These are phyloP conservation scores for Sthenelais limicola DNA, from an alignment of 2,888 invertebrate species.

Conservation along the genomic window DNA sequence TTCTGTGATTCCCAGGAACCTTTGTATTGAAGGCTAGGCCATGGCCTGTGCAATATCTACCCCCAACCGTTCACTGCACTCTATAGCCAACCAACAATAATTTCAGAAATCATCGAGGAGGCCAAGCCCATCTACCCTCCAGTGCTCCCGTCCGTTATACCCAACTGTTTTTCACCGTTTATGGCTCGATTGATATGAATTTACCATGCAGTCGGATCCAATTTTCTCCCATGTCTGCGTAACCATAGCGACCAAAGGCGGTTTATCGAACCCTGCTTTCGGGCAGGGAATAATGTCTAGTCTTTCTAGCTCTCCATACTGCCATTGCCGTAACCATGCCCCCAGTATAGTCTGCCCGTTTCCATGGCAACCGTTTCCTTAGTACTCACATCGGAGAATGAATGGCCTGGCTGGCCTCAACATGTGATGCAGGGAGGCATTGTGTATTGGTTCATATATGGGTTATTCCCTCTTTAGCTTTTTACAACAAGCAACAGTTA, in stretches of 20 bases:
- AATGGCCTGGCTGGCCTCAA: not conserved
- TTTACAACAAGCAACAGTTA: too few relatives aligned
- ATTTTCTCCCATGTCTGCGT: constrained; percentile 30
- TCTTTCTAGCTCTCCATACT: not conserved
- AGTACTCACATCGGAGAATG: constrained; percentile 27
- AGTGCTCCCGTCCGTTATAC: constrained; percentile 8
- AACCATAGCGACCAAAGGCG: constrained; percentile 28
- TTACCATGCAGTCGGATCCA: constrained; percentile 20
- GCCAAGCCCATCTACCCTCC: constrained; percentile 1
- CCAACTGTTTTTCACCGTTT: constrained; percentile 30
- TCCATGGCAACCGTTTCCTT: constrained; percentile 36
- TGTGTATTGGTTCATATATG: too few relatives aligned
- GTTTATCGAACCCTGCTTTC: constrained; percentile 31
- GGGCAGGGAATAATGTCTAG: constrained; percentile 36
- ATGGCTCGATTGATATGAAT: constrained; percentile 33
- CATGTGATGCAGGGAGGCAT: too few relatives aligned
- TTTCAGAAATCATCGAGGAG: constrained; percentile 6
- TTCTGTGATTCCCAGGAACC: not conserved
- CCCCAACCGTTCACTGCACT: not conserved
- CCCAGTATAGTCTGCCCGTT: constrained; percentile 13
- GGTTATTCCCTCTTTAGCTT: too few relatives aligned
- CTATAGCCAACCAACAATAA: not conserved
- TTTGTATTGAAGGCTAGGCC: constrained; percentile 11
- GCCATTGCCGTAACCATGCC: not conserved
- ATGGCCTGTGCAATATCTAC: constrained; percentile 17